Percentiles rank a stretch among this genome's conserved stretches.
phyloP scores from a whole-genome alignment of 92 coral and sea anemone genomes.

The Heteractis magnifica region DNA sequence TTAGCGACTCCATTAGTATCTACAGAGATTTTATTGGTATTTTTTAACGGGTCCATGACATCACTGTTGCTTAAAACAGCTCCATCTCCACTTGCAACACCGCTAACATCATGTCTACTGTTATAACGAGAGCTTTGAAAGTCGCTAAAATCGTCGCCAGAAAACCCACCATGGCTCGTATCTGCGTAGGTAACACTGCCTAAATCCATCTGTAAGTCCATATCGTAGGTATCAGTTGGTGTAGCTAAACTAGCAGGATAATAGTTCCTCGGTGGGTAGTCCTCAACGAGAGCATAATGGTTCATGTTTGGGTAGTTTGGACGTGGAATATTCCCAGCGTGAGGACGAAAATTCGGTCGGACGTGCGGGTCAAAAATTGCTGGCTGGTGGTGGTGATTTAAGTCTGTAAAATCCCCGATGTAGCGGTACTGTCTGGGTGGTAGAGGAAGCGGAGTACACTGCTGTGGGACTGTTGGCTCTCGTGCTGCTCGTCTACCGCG shows the following conservation, averaged over 20 bases:
- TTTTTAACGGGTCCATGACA: slow-evolving; percentile 13
- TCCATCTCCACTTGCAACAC: slow-evolving; percentile 19
- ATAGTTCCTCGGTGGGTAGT: slow-evolving; percentile 40
- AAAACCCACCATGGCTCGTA: slow-evolving; percentile 60
- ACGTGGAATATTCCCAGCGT: slow-evolving; percentile 13
- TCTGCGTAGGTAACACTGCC: slow-evolving; percentile 58
- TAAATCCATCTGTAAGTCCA: slow-evolving; percentile 44
- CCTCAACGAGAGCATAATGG: slow-evolving; percentile 27
- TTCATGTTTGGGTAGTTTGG: slow-evolving; percentile 12
- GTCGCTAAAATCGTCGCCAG: slow-evolving; percentile 68
- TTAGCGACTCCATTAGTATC: slow-evolving; percentile 21
- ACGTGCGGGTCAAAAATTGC: slow-evolving; percentile 3
- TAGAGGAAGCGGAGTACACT: slow-evolving; percentile 12
- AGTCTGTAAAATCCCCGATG: slow-evolving; percentile 47
- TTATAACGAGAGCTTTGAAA: slow-evolving; percentile 62
- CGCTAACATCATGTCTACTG: slow-evolving; percentile 36
- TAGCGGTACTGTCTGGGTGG: slow-evolving; percentile 43
- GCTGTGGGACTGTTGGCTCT: slow-evolving; percentile 29
- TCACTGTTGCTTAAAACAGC: slow-evolving; percentile 34
- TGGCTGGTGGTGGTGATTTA: slow-evolving; percentile 22
- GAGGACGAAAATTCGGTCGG: slow-evolving; percentile 17
- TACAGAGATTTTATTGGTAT: slow-evolving; percentile 16
- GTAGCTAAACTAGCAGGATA: slow-evolving; percentile 56
- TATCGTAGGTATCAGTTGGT: slow-evolving; percentile 41
- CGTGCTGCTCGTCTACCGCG: slow-evolving; percentile 39